Base-by-base conservation (phyloP, 2,797 vertebrate genomes). In the Pseudomugil gertrudae region DNA sequence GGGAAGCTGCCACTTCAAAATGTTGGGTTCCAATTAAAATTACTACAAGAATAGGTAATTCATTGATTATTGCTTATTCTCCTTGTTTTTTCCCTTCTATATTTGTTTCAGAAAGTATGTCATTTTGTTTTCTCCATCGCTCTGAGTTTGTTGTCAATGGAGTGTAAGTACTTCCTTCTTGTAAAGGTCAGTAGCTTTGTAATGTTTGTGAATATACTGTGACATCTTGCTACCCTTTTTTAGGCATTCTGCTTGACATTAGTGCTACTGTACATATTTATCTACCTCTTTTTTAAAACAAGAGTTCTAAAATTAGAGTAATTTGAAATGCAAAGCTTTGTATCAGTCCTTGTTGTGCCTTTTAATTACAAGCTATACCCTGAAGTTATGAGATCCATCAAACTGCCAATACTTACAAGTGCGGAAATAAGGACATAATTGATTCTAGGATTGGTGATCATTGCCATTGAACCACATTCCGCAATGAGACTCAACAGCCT, bases 331-430 rank as follows among this genome's bases (percentile, higher is more conserved):
- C 64, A 84, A 78, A 72, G 57, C 54, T 24, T 69, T 24, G 19
- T 56, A 38, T 69, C 48, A 53, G 60, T 76, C 69, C 53, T 73
- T 76, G 72, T 63, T 63, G 51, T 56, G 80, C 66, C 33, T 67
- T 88, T 87, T 88, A 88, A 90, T 89, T 81, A 84, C 77, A 78
- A 23, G 56, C 75, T 72, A 40, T 66, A 60, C 78, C 88, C 84
- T 71, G 59, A 79, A 90, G 85, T 83, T 83, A 86, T 64, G 65
- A 85, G 69, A 90, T 91, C 84, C 74, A 90, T 92, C 84, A 90
- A 78, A 43, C 62, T 88, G 87, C 69, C 90, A 81, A 89, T 92
- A 89, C 51, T 60, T 83, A 89, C 79, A 89, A 89, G 86, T 81
- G 75, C 84, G 56, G 77, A 81, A 89, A 86, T 92, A 88, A 89